Evolutionary conservation across 1,140 invertebrate species (phyloP), one percentile per base, ranked within the genome.

Genomic region (Lepidurus couesii): DNA sequence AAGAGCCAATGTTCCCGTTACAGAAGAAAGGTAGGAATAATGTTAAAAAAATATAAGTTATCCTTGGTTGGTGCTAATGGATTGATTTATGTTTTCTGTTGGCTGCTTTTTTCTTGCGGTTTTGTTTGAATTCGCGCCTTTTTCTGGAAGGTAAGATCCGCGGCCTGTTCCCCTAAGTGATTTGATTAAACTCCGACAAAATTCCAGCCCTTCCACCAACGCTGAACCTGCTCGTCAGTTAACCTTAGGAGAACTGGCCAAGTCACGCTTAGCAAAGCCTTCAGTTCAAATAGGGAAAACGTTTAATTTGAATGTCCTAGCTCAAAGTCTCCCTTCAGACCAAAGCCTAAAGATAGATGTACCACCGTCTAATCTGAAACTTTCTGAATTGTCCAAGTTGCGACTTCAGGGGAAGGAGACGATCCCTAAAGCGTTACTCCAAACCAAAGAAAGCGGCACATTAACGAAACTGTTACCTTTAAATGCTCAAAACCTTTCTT

Each of bases 151-250:
- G 13, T 65, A 65, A 65, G 53, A 65, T 65, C 53, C 53, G 53
- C 16, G 21, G 53, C 53, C 53, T 16, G 53, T 65, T 13, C 21
- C 53, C 9, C 13, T 65, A 65, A 65, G 53, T 13, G 53, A 65
- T 65, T 65, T 65, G 53, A 65, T 65, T 21, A 65, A 65, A 65
- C 53, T 13, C 53, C 53, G 21, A 65, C 53, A 65, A 65, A 65
- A 16, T 65, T 7, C 13, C 6, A 65, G 21, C 4, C 34, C 3
- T 34, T 34, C 34, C 34, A 34, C 3, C 16, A 65, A 7, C 53
- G 3, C 53, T 13, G 53, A 65, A 13, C 21, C 9, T 65, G 16
- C n/a, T 65, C 9, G 16, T 7, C 16, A 65, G 21, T 16, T 65
- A 11, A 65, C 16, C 53, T 65, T 65, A 65, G 53, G 53, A 21